These are phyloP conservation scores for Trissolcus brochymenae DNA, from an alignment of 2,888 invertebrate species.

Conservation along the genomic window DNA sequence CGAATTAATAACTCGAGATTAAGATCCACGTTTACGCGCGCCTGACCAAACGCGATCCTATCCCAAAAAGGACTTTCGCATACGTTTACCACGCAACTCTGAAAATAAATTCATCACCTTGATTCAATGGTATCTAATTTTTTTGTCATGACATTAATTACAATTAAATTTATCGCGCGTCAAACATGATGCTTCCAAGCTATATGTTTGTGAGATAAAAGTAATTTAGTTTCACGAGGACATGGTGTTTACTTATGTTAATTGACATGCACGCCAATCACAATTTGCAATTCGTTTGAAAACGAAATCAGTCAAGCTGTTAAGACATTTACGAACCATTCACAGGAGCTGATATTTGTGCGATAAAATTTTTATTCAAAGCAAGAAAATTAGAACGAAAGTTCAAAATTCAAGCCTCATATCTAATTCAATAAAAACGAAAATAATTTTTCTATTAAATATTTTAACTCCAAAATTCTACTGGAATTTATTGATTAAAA, in stretches of 20 bases:
- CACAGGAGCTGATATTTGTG: neutral
- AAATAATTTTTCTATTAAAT: too few species aligned
- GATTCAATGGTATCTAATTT: constrained; percentile 29
- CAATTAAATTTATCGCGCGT: constrained; percentile 19
- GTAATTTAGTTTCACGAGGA: constrained; percentile 8
- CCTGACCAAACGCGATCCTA: constrained; percentile 35
- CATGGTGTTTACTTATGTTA: neutral
- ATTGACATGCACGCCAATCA: neutral
- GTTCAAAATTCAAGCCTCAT: neutral
- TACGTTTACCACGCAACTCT: constrained; percentile 10
- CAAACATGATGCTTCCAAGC: neutral
- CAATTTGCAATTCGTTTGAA: neutral
- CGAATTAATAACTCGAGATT: constrained; percentile 42
- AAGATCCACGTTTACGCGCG: constrained; percentile 23
- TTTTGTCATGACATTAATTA: constrained; percentile 22
- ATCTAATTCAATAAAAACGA: too few species aligned
- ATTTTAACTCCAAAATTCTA: too few species aligned
- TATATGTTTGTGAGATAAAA: constrained; percentile 6
- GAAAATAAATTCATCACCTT: constrained; percentile 40
- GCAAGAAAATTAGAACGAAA: neutral
- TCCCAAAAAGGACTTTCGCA: constrained; percentile 38
- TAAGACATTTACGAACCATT: neutral
- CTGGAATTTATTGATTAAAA: too few species aligned
- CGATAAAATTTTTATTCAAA: neutral
- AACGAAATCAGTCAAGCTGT: neutral